Evolutionary conservation across 1,140 invertebrate genomes (phyloP), one percentile per base, ranked within the genome.

Genomic region (Polyergus mexicanus): DNA sequence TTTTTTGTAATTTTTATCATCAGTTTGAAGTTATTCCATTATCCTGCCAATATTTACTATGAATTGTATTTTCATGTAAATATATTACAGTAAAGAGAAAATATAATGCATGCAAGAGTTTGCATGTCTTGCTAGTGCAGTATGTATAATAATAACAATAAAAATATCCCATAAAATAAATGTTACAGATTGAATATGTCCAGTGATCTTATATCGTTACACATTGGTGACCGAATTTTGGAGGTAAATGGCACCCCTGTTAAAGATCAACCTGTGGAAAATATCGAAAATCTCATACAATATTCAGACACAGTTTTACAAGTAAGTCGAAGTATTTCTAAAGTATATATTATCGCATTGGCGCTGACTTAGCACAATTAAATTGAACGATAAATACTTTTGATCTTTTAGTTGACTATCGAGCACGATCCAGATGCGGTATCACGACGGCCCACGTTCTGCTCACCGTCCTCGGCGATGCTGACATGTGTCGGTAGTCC

Each of bases 241-340:
- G 98, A 99, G 96, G 98, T 99, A 19, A 99, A 99, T 96, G 98
- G 98, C 1, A 97, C 97, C 1, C 97, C 98, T 3, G 97, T 98
- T 0, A 97, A 97, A 92, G 97, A 98, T 92, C 96, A 97, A 78
- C 96, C 97, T 0, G 95, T 98, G 62, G 96, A 97, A 86, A 97
- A 97, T 80, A 97, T 98, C 68, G 97, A 98, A 93, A 96, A 97
- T 93, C 94, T 97, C 22, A 96, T 98, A 78, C 95, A 96, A 86
- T 97, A 97, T 89, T 97, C 97, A 0, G 97, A 98, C 86, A 96
- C 96, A 81, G 96, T 97, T 85, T 94, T 98, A 74, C 97, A 98
- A 95, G 97, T 98, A 91, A 94, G 28, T 63, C 19, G 44, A 85
- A 56, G 13, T 76, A 11, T 77, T 69, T 58, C 35, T 25, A 28